Evolutionary conservation across 2,888 invertebrate species (phyloP).

Genomic region (Diloba caeruleocephala): DNA sequence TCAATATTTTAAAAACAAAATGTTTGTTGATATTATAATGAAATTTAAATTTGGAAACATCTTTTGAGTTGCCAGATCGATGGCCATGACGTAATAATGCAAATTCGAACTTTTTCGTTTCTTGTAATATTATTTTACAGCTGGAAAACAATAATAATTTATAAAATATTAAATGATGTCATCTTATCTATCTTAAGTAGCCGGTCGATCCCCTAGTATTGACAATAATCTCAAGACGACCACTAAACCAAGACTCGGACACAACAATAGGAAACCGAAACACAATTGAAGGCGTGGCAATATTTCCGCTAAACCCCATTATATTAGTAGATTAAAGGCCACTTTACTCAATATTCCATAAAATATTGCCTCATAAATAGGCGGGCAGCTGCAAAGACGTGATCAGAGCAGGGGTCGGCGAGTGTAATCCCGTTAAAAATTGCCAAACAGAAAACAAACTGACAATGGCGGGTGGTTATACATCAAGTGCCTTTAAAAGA

Average conservation of each 20-base stretch:
- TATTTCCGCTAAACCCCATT: constrained; percentile 78
- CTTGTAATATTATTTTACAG: no score
- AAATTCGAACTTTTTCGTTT: no score
- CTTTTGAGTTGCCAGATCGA: no score
- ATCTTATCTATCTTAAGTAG: no score
- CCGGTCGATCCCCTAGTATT: constrained; percentile 37
- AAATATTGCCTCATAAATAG: constrained; percentile 88
- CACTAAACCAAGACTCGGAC: constrained; percentile 64
- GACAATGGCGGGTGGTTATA: constrained; percentile 79
- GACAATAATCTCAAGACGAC: constrained; percentile 66
- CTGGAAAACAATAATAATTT: no score
- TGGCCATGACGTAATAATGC: no score
- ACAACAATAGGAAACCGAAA: constrained; percentile 78
- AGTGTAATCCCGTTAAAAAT: constrained; percentile 87
- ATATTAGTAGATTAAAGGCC: constrained; percentile 88
- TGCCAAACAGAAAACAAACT: constrained; percentile 87
- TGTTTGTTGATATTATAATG: no score
- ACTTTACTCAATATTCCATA: constrained; percentile 88
- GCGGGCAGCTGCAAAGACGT: constrained; percentile 82
- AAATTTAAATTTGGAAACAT: no score
- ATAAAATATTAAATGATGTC: no score
- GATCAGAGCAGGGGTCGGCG: constrained; percentile 75
- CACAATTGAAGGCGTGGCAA: constrained; percentile 76
- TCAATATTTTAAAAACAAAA: no score
- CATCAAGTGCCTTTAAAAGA: constrained; percentile 83